Evolutionary conservation across 2,113 vertebrate species (phyloP).

Genomic region (Pterophyllum scalare): DNA sequence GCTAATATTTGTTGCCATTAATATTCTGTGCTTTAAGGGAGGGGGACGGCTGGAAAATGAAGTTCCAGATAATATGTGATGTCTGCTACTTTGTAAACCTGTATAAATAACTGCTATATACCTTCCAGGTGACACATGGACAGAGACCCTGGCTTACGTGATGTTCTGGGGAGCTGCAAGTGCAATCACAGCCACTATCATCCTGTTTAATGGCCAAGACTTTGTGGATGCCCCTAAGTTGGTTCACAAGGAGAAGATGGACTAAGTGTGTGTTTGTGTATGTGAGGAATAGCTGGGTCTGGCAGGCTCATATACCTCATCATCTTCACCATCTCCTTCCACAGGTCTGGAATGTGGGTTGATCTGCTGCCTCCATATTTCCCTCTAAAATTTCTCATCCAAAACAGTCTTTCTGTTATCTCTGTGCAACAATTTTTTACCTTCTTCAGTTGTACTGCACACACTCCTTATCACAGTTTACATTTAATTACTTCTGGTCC

Average conservation of each 20-base stretch:
- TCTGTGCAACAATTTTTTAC: neutral
- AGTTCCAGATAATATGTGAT: neutral
- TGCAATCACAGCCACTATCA: conserved; percentile 90
- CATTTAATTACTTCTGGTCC: neutral
- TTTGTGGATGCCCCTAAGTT: conserved; percentile 96
- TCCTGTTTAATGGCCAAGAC: conserved; percentile 94
- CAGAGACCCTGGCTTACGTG: conserved; percentile 94
- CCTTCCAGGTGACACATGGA: conserved; percentile 92
- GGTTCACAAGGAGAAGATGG: conserved; percentile 99
- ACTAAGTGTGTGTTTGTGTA: conserved; percentile 82
- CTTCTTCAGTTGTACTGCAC: conserved; percentile 1
- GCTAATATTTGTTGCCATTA: neutral
- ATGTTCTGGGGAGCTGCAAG: conserved; percentile 95
- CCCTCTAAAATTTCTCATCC: neutral
- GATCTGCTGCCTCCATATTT: conserved; percentile 31
- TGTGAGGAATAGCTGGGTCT: conserved; percentile 84
- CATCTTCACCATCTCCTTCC: neutral
- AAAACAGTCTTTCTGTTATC: neutral
- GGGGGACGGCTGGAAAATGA: too few species aligned
- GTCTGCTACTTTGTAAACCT: neutral
- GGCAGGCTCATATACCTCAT: conserved; percentile 72
- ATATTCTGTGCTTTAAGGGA: neutral
- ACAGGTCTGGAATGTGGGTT: conserved; percentile 26
- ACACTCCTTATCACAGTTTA: conserved; percentile 4
- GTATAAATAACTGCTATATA: neutral